Percentiles rank a stretch among this genome's conserved stretches.
These are phyloP conservation scores for Chelonus insularis DNA, from an alignment of 1,140 invertebrate species.

Conservation along the genomic window DNA sequence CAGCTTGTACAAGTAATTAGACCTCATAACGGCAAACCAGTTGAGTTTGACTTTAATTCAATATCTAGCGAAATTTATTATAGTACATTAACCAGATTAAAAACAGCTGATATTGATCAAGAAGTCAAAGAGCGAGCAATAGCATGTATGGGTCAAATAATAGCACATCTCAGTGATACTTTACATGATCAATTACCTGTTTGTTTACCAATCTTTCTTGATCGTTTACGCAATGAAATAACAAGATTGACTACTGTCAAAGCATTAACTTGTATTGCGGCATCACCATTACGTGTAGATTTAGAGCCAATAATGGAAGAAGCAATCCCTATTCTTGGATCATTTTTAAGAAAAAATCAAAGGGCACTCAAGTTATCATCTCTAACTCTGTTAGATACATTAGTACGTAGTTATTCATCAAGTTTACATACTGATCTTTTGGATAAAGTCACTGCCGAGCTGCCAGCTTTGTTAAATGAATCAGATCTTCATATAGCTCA, in stretches of 20 bases:
- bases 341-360: constrained; percentile 96
- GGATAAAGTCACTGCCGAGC: constrained; percentile 78
- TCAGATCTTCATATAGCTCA: constrained; percentile 95
- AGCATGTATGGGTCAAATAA: constrained; percentile 94
- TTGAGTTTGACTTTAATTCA: constrained; percentile 75
- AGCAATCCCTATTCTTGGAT: constrained; percentile 87
- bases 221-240: constrained; percentile 94
- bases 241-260: constrained; percentile 95
- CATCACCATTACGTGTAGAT: constrained; percentile 85
- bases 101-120: constrained; percentile 96
- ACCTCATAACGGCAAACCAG: constrained; percentile 70
- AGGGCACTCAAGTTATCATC: constrained; percentile 91
- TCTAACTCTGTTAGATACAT: constrained; percentile 85
- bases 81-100: constrained; percentile 82
- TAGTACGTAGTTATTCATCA: constrained; percentile 83
- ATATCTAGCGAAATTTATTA: constrained; percentile 83
- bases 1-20: constrained; percentile 93
- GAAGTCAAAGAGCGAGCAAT: constrained; percentile 98
- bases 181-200: constrained; percentile 73
- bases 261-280: constrained; percentile 91
- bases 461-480: constrained; percentile 89
- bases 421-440: constrained; percentile 72
- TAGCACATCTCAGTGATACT: constrained; percentile 87
- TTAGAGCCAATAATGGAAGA: constrained; percentile 84
- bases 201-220: constrained; percentile 92